phyloP scores from a whole-genome alignment of 1,140 invertebrate species.

The Meloidogyne chitwoodi region DNA sequence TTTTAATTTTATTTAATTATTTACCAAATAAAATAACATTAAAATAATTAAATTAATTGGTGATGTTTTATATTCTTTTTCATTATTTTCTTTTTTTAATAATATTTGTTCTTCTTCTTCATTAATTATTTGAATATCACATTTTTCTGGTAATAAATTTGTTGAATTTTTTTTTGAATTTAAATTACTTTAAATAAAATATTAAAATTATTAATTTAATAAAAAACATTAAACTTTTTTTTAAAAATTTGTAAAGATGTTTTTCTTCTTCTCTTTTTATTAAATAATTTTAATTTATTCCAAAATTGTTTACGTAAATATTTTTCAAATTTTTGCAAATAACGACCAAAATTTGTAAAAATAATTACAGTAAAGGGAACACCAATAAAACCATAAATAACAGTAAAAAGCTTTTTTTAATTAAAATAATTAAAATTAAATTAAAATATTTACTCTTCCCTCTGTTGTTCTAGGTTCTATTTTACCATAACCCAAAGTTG shows the following conservation, averaged over 20 bases:
- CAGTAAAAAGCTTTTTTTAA: constrained; percentile 50
- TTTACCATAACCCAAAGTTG: constrained; percentile 53
- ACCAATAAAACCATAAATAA: constrained; percentile 46
- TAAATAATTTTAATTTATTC: neutral
- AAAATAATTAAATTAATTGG: constrained; percentile 43
- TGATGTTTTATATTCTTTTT: constrained; percentile 40
- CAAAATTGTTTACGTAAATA: constrained; percentile 27
- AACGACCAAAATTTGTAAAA: constrained; percentile 54
- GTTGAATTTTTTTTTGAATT: neutral
- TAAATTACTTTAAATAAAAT: neutral
- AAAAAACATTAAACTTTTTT: neutral
- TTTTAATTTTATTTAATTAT: neutral
- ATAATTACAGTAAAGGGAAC: constrained; percentile 57
- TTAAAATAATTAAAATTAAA: neutral
- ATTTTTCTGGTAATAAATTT: neutral
- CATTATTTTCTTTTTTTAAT: constrained; percentile 12
- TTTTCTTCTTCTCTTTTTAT: constrained; percentile 3
- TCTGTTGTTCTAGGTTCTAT: constrained; percentile 49
- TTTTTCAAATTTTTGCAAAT: constrained; percentile 46
- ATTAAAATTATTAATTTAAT: too few relatives aligned
- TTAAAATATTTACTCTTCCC: constrained; percentile 17
- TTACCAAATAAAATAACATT: constrained; percentile 46
- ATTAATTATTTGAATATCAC: neutral
- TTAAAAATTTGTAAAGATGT: neutral
- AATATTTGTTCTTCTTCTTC: neutral